These are phyloP conservation scores for Leptosomus discolor DNA, from an alignment of 2,113 vertebrate genomes.

Conservation along the genomic window DNA sequence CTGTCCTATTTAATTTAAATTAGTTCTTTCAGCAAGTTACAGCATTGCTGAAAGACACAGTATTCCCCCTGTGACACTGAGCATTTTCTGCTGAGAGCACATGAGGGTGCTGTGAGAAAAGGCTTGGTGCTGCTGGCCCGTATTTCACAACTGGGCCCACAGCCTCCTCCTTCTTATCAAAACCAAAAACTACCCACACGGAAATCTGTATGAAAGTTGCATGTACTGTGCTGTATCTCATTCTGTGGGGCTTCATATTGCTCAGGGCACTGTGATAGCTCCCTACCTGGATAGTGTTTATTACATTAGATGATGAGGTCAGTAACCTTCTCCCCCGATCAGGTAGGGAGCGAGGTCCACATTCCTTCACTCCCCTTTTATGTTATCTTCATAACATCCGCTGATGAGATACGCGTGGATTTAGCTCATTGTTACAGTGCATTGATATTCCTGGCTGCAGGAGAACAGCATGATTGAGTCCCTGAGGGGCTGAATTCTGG, in stretches of 20 bases:
- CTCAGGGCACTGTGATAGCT: background rate
- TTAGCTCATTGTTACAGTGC: background rate
- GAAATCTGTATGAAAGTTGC: constrained; percentile 9
- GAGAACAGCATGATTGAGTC: background rate
- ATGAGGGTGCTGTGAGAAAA: constrained; percentile 67
- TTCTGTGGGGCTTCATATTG: background rate
- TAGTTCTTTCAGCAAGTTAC: constrained; percentile 43
- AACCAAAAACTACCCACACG: background rate
- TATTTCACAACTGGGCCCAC: background rate
- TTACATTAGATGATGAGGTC: constrained; percentile 20
- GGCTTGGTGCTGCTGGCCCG: background rate
- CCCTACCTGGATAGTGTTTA: background rate
- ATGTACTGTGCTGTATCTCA: background rate
- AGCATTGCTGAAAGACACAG: background rate
- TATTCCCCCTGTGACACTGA: background rate
- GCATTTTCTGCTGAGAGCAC: constrained; percentile 24
- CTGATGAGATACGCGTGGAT: background rate
- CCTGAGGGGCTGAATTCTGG: background rate
- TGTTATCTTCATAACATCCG: background rate
- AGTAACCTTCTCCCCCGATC: background rate
- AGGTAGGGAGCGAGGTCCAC: background rate
- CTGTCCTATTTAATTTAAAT: constrained; percentile 69
- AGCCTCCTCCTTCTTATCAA: background rate
- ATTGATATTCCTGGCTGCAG: constrained; percentile 12
- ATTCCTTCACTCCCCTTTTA: background rate